A percentile compares a stretch with the other conserved stretches of the same genome.
Evolutionary conservation across 2,113 vertebrate species (phyloP).

Genomic region (Holacanthus passer): DNA sequence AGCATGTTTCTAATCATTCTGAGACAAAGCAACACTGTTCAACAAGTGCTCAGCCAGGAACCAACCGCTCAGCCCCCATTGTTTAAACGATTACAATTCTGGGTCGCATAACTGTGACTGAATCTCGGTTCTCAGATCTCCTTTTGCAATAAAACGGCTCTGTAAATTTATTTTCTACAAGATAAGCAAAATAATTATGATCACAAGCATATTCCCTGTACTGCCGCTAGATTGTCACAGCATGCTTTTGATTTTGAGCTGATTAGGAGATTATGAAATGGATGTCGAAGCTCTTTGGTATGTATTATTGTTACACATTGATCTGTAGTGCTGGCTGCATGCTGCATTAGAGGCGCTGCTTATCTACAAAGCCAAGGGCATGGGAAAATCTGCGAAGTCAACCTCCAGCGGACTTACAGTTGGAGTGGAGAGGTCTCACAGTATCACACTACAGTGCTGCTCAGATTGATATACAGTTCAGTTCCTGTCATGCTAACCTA

Average conservation of each 20-base stretch:
- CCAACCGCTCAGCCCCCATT: slow-evolving; percentile 38
- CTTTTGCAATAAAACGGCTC: slow-evolving; percentile 39
- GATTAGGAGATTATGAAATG: slow-evolving; percentile 76
- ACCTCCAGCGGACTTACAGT: slow-evolving; percentile 61
- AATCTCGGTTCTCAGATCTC: slow-evolving; percentile 32
- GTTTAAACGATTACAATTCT: slow-evolving; percentile 48
- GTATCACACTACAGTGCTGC: background rate
- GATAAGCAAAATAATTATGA: slow-evolving; percentile 67
- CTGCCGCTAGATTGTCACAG: slow-evolving; percentile 54
- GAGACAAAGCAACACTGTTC: slow-evolving; percentile 49
- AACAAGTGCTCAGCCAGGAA: slow-evolving; percentile 48
- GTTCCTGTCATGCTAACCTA: background rate
- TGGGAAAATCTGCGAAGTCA: slow-evolving; percentile 69
- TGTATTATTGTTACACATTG: slow-evolving; percentile 72
- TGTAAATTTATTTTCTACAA: slow-evolving; percentile 58
- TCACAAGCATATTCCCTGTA: slow-evolving; percentile 58
- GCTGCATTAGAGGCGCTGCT: slow-evolving; percentile 72
- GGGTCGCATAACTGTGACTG: slow-evolving; percentile 33
- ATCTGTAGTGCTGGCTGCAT: slow-evolving; percentile 65
- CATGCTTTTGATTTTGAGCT: slow-evolving; percentile 75
- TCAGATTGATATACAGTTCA: background rate
- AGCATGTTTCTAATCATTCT: slow-evolving; percentile 17
- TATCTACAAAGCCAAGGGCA: slow-evolving; percentile 73
- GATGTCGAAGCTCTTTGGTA: slow-evolving; percentile 66
- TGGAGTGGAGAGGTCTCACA: background rate